Conservation (phyloP, 30 jellyfish, hydroid and myxozoan species). For the Pelagia noctiluca region DNA sequence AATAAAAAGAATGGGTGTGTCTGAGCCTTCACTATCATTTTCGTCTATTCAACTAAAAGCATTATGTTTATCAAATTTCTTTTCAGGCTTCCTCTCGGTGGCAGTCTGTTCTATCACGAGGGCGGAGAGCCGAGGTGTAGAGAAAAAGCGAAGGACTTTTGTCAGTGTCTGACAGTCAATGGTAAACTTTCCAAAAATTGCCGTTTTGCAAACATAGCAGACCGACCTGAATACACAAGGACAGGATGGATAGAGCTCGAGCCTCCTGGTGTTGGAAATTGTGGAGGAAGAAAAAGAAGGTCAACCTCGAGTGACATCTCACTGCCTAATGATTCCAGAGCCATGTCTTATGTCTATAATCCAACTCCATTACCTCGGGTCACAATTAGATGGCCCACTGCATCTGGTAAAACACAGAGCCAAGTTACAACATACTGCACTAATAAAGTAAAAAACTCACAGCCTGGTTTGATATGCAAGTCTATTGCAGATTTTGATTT, state of each 20-base stretch:
- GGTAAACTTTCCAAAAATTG: constrained; percentile 27
- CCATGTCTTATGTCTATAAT: constrained; percentile 31
- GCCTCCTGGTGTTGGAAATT: not conserved
- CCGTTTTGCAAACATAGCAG: not conserved
- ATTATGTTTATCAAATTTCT: not conserved
- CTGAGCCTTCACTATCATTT: not conserved
- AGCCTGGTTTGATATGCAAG: constrained; percentile 55
- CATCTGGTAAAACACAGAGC: constrained; percentile 47
- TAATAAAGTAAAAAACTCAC: constrained; percentile 19
- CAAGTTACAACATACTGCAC: constrained; percentile 27
- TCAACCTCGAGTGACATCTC: not conserved
- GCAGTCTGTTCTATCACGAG: constrained; percentile 68
- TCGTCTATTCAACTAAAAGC: not conserved
- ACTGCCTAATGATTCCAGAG: constrained; percentile 46
- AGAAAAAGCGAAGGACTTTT: constrained; percentile 42
- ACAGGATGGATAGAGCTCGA: not conserved
- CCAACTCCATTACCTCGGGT: constrained; percentile 47
- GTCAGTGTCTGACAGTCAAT: constrained; percentile 47
- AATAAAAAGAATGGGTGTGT: not conserved
- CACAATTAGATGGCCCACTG: constrained; percentile 58
- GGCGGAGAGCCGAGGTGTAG: constrained; percentile 53
- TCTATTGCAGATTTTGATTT: constrained; percentile 40
- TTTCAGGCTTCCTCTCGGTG: constrained; percentile 48
- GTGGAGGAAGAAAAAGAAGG: constrained; percentile 28
- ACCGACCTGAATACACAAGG: not conserved